Evolutionary conservation across 2,888 invertebrate species (phyloP), one percentile per base, ranked within the genome.

Genomic region (Dynastes hyllus): DNA sequence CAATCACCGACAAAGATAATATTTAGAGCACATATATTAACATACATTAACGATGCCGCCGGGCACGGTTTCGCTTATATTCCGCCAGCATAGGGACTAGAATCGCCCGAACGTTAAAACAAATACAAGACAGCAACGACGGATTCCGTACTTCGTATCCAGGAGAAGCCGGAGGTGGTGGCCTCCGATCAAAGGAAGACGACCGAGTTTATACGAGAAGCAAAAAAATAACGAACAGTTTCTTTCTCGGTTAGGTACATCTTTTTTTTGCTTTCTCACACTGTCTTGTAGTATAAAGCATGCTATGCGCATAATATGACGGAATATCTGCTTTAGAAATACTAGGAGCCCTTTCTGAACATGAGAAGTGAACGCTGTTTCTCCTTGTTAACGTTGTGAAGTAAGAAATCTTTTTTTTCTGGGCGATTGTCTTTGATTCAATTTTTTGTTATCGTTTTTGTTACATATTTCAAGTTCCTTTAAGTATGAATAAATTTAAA

Each of bases 21-120:
- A 88, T 88, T 87, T 88, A 86, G 88, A 88, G 87, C 88, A 88
- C 88, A 87, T 88, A 87, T 85, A 88, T 88, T 88, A 87, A 85
- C 88, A 88, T 88, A 88, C 85, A 88, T 88, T 87, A 88, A 80
- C 78, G 77, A 79, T 79, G 81, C 81, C 81, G 45, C 13, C n/a
- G 69, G 76, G 80, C 79, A 73, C 8, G 2, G 63, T 29, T 63
- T 63, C 63, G 63, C 32, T 29, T 77, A 71, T 82, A 70, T 79
- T 69, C 82, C 78, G 75, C 80, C 80, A 80, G 79, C 79, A 80
- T 85, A 85, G 81, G 83, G 84, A 78, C 79, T 81, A 85, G 79
- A 84, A 82, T 85, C 83, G 85, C 81, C 61, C 78, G 70, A 63
- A 29, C 79, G 69, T 81, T 81, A 83, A 84, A 85, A 84, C 84